These are phyloP conservation scores for Pelmatolapia mariae DNA, from an alignment of 2,113 vertebrate genomes.

Conservation along the genomic window DNA sequence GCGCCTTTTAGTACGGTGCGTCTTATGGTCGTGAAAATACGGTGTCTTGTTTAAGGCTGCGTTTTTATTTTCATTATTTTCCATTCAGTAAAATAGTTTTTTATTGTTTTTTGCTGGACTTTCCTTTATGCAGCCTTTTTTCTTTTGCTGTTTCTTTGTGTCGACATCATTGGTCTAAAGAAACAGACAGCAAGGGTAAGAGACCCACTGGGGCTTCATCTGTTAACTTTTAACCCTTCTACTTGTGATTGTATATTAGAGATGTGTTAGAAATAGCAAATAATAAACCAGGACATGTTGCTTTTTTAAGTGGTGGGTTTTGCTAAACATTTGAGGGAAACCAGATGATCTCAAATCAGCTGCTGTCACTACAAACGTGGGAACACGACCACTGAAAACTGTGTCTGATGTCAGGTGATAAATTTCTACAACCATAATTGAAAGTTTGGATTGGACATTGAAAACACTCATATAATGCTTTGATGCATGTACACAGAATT, in stretches of 20 bases:
- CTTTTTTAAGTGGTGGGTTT: neutral
- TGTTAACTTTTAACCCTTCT: neutral
- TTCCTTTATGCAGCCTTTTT: neutral
- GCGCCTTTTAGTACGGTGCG: no score
- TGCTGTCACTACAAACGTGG: neutral
- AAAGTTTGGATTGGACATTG: neutral
- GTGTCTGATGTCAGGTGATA: neutral
- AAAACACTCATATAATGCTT: neutral
- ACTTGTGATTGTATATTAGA: neutral
- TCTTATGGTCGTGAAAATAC: no score
- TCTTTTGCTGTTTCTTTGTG: neutral
- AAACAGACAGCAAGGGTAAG: neutral
- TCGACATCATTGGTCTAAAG: neutral
- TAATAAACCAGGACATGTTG: neutral
- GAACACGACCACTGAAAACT: neutral
- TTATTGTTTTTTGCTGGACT: neutral
- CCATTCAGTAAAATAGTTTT: neutral
- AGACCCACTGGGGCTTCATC: neutral
- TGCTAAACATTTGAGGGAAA: neutral
- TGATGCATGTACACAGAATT: neutral
- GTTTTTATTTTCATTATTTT: neutral
- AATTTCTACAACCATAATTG: neutral
- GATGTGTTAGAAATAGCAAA: neutral
- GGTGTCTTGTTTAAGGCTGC: neutral
- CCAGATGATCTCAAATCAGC: neutral